These are phyloP conservation scores for Mythimna pallens DNA, from an alignment of 2,888 invertebrate genomes.

Conservation along the genomic window DNA sequence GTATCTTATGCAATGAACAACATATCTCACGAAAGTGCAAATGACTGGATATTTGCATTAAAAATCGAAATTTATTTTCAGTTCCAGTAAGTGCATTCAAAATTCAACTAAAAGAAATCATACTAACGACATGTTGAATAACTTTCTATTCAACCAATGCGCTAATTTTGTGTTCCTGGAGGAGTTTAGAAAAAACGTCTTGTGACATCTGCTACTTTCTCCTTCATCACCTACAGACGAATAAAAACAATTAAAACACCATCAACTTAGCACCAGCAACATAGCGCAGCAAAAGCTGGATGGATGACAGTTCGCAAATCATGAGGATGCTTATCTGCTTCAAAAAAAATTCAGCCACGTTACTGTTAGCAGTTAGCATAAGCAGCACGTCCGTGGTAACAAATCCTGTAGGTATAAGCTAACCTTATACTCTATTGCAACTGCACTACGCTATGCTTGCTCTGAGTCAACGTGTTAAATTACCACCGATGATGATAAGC, in stretches of 20 bases:
- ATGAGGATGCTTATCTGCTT: not conserved
- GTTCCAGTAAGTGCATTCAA: slow-evolving; percentile 15
- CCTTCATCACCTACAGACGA: slow-evolving; percentile 14
- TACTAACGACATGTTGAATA: no score
- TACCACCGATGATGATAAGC: not conserved
- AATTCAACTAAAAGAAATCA: not conserved
- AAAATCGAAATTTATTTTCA: slow-evolving; percentile 37
- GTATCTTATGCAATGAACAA: slow-evolving; percentile 72
- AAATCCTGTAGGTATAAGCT: not conserved
- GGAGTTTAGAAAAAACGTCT: not conserved
- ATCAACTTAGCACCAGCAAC: no score
- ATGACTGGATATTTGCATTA: slow-evolving; percentile 50
- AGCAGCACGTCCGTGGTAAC: not conserved
- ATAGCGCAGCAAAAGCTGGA: not conserved
- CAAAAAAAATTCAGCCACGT: not conserved
- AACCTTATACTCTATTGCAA: not conserved
- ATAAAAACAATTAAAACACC: slow-evolving; percentile 22
- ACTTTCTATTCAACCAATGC: not conserved
- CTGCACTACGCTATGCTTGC: not conserved
- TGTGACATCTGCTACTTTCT: not conserved
- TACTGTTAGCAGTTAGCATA: not conserved
- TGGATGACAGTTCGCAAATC: not conserved
- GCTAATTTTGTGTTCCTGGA: not conserved
- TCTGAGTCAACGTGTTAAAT: not conserved
- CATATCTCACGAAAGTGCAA: slow-evolving; percentile 74